Conservation (phyloP, 2,888 invertebrate genomes). For the Conomelus anceps region DNA sequence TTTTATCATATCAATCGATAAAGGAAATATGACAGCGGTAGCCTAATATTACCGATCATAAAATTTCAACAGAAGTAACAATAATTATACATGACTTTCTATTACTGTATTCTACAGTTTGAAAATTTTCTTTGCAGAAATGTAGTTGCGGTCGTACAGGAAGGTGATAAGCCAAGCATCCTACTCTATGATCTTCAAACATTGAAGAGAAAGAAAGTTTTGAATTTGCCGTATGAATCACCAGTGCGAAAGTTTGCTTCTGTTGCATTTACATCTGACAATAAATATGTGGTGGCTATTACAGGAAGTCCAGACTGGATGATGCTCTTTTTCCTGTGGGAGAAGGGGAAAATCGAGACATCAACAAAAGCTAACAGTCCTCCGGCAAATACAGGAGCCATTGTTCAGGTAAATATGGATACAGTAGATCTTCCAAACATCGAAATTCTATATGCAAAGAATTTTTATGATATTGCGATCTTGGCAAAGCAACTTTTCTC, state of each 20-base stretch:
- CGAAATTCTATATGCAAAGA: too few species aligned
- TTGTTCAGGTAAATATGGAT: constrained; percentile 47
- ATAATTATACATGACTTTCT: background rate
- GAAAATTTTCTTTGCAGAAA: too few species aligned
- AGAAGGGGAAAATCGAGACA: constrained; percentile 72
- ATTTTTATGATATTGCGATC: too few species aligned
- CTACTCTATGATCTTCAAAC: constrained; percentile 65
- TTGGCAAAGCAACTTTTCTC: too few species aligned
- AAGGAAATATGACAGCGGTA: too few species aligned
- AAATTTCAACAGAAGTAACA: background rate
- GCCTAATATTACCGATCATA: too few species aligned
- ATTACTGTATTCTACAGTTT: too few species aligned
- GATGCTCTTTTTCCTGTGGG: constrained; percentile 73
- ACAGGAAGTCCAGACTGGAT: constrained; percentile 79
- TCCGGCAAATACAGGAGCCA: constrained; percentile 55
- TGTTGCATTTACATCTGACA: constrained; percentile 73
- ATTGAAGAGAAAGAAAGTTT: constrained; percentile 59
- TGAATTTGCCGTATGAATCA: constrained; percentile 56
- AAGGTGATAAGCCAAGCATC: constrained; percentile 54
- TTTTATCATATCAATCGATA: too few species aligned
- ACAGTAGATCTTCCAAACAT: too few species aligned
- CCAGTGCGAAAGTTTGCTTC: constrained; percentile 59
- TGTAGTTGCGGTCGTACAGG: constrained; percentile 49
- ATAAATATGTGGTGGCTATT: constrained; percentile 69
- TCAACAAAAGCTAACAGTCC: constrained; percentile 64